Percentiles rank a stretch among this genome's conserved stretches.
Evolutionary conservation across 92 coral and sea anemone genomes (phyloP).

Genomic region (Virgularia gustaviana): DNA sequence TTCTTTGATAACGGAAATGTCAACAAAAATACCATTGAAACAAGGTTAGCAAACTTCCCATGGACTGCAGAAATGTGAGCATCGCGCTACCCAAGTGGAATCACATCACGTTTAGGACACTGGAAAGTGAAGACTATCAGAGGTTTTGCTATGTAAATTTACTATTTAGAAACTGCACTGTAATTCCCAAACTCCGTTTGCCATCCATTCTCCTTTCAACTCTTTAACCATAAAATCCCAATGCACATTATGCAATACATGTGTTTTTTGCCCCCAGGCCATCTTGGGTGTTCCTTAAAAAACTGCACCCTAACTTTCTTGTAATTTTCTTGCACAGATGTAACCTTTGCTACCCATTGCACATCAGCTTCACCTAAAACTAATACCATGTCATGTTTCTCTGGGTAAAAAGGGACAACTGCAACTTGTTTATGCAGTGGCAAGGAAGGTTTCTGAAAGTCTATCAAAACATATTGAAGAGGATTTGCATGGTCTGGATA

Average conservation of each 20-base stretch:
- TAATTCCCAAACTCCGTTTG: constrained; percentile 55
- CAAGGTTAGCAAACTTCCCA: constrained; percentile 54
- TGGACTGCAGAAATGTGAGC: constrained; percentile 64
- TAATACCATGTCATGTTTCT: constrained; percentile 55
- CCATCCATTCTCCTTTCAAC: constrained; percentile 53
- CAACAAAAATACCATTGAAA: constrained; percentile 47
- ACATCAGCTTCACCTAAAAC: constrained; percentile 53
- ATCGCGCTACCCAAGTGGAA: constrained; percentile 55
- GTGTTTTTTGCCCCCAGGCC: constrained; percentile 59
- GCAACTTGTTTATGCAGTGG: constrained; percentile 58
- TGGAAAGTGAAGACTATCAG: constrained; percentile 67
- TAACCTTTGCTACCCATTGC: constrained; percentile 53
- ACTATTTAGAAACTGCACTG: constrained; percentile 25
- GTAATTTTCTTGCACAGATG: constrained; percentile 55
- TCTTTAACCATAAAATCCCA: constrained; percentile 51
- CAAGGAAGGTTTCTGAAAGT: constrained; percentile 55
- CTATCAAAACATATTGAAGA: constrained; percentile 49
- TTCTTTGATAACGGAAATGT: constrained; percentile 41
- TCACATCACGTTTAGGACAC: constrained; percentile 56
- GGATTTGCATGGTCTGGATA: constrained; percentile 47
- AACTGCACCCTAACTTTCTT: constrained; percentile 56
- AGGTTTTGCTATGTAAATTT: constrained; percentile 47
- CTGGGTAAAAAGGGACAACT: constrained; percentile 59
- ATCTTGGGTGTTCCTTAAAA: constrained; percentile 67
- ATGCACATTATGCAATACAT: constrained; percentile 53